Evolutionary conservation across 2,888 invertebrate genomes (phyloP), one percentile per base, ranked within the genome.

Genomic region (Cryptocephalus primarius): DNA sequence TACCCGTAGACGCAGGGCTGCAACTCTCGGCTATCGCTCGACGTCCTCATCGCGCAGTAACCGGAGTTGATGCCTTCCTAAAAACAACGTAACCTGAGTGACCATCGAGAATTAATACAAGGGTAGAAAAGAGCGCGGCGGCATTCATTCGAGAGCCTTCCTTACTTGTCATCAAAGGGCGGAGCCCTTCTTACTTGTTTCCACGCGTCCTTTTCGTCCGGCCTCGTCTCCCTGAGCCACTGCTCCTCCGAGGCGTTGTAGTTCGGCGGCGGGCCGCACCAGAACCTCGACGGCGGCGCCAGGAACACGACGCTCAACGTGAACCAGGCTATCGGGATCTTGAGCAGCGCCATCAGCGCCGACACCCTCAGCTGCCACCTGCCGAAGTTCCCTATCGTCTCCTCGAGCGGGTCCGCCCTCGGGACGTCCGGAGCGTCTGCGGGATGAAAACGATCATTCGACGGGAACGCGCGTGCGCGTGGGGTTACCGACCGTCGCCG

Each of bases 281-380:
- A 78, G 60, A 78, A 80, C 13, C 75, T 69, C 55, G 77, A 76
- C 1, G 74, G 74, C 12, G 80, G 79, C 10, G 79, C 79, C 61
- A 80, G 68, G 58, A 79, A 79, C 49, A 80, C 72, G 47, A 80
- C 79, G 49, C 77, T 77, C 44, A 80, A 63, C 60, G 80, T 79
- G 59, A 77, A 77, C 79, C 80, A 80, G 33, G 78, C 78, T 13
- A 74, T 72, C 0, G 80, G 77, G 39, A 80, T 63, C 59, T 79
- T 80, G 33, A 80, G 56, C 34, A 80, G 56, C 2, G 77, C 70
- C 76, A 80, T 76, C 32, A 76, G 59, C 33, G 75, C 36, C 47
- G 75, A 74, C 51, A 77, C 73, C 48, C 65, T 59, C 11, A 75
- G 64, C 57, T 80, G 80, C 79, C 79, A 80, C 63, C 57, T 69